A percentile compares a stretch with the other conserved stretches of the same genome.
These are phyloP conservation scores for Akabosia matsudoensis DNA, from an alignment of 1,140 invertebrate genomes.

Conservation along the genomic window DNA sequence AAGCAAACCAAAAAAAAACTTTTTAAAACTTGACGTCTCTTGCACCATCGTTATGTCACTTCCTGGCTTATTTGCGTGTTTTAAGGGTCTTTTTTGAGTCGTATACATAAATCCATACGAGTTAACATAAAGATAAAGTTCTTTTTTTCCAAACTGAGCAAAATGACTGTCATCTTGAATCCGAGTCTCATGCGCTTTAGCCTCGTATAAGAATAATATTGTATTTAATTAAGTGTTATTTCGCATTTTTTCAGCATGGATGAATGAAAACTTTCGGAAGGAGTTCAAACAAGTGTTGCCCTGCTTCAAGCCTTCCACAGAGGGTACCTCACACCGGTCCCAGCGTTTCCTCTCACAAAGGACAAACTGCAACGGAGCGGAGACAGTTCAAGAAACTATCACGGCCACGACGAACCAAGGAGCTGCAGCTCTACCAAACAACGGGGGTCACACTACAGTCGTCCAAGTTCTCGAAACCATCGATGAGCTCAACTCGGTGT, in stretches of 20 bases:
- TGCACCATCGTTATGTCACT: not conserved
- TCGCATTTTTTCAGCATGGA: slow-evolving; percentile 92
- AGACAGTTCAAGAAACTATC: slow-evolving; percentile 68
- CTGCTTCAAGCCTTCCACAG: slow-evolving; percentile 60
- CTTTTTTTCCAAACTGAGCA: too few species aligned
- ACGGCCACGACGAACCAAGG: slow-evolving; percentile 53
- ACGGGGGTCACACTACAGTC: not conserved
- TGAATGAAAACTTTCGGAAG: slow-evolving; percentile 97
- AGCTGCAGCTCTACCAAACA: not conserved
- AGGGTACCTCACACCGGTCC: slow-evolving; percentile 49
- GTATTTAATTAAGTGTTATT: too few species aligned
- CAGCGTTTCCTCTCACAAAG: slow-evolving; percentile 58
- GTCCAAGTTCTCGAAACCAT: slow-evolving; percentile 31
- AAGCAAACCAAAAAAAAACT: not conserved
- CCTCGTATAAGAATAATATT: too few species aligned
- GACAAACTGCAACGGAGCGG: slow-evolving; percentile 67
- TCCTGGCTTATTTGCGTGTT: not conserved
- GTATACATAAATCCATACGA: too few species aligned
- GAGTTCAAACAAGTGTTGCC: slow-evolving; percentile 87
- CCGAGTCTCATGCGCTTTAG: too few species aligned
- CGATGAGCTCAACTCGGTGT: slow-evolving; percentile 23
- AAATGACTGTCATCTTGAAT: too few species aligned
- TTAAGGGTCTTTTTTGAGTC: too few species aligned
- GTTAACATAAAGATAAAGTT: too few species aligned
- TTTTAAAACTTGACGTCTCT: not conserved